These are phyloP conservation scores for Indicator indicator DNA, from an alignment of 2,113 vertebrate species.

Conservation along the genomic window DNA sequence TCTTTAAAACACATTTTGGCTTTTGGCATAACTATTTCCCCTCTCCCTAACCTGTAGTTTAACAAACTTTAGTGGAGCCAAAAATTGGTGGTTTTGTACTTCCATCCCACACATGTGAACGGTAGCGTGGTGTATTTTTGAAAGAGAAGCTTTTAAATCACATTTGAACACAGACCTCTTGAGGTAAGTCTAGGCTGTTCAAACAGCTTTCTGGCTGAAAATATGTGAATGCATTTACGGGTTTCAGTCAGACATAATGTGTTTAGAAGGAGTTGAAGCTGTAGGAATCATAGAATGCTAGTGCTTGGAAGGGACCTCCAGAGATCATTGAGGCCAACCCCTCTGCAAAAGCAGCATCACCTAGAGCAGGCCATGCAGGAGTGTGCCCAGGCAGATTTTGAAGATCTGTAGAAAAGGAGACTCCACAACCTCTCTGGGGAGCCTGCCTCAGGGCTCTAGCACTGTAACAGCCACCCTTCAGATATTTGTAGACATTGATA, in stretches of 20 bases:
- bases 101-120: neutral
- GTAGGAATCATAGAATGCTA: neutral
- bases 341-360: too few species aligned
- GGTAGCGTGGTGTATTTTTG: neutral
- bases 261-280: neutral
- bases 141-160: neutral
- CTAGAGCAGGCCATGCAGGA: too few species aligned
- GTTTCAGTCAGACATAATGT: neutral
- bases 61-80: neutral
- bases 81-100: neutral
- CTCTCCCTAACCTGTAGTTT: neutral
- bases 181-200: neutral
- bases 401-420: too few species aligned
- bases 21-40: neutral
- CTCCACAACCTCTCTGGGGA: too few species aligned
- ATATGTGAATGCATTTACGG: neutral
- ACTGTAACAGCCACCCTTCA: too few species aligned
- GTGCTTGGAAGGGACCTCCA: too few species aligned
- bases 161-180: neutral
- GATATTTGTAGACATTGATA: too few species aligned
- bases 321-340: too few species aligned
- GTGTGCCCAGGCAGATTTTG: too few species aligned
- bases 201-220: neutral
- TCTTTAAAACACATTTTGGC: neutral
- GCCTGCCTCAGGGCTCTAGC: too few species aligned